Base-by-base conservation (phyloP, 2,113 vertebrate genomes). In the Macrotus californicus region DNA sequence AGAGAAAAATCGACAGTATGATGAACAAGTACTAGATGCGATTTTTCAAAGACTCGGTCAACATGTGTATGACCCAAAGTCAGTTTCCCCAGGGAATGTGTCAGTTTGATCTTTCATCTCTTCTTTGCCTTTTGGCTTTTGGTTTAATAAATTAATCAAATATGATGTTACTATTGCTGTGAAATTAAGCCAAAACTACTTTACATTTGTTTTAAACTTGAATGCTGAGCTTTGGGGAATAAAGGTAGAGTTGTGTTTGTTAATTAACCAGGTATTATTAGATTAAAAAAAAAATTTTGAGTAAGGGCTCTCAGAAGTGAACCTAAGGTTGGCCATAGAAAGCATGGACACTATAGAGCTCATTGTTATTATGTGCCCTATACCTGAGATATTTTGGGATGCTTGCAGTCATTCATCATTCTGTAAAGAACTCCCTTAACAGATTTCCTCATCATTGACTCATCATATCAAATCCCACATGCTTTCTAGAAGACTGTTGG, bases 61-160 rank as follows among this genome's bases (percentile, higher is more conserved):
- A 7, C 19, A 14, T 77, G 43, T 41, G 14, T 41, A 1, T 39
- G 70, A 86, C 13, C 67, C 22, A 48, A 84, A 56, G 61, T 87
- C 73, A 77, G 7, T 70, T 59, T 81, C 18, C 46, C 73, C 7
- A 87, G 41, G 54, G 50, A 76, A 61, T 66, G 4, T 77, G 64
- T 66, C 19, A 92, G 50, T 72, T 34, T 7, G 87, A 1, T 29
- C 43, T 5, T 34, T 50, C 92, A 73, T 81, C 14, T 26, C 70
- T 92, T 69, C 66, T 50, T 94, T 94, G 54, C 41, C 75, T 13
- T 87, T 92, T 87, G 75, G 46, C 18, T 91, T 93, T 88, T 66
- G 67, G 21, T 76, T 82, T 86, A 67, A 66, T 86, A 61, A 34
- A 64, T 43, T 92, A 39, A n/a, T 75, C 52, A 80, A 10, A 54